Conservation (phyloP, 2,797 vertebrate genomes). For the Hybognathus amarus region DNA sequence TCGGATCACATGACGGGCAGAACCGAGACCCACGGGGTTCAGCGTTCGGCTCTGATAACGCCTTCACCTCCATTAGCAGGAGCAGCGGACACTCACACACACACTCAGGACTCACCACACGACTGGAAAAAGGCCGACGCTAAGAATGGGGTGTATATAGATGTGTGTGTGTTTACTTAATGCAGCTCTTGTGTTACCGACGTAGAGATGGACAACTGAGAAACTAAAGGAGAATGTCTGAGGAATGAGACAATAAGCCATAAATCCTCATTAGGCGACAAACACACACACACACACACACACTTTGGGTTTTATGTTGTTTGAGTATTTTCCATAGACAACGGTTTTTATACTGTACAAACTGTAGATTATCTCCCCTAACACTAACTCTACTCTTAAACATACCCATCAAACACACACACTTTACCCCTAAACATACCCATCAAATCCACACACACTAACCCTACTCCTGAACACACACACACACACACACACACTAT, state of each 20-base stretch:
- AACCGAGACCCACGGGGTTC: conserved; percentile 30
- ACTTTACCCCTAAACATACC: too few species aligned
- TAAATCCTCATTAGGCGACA: conserved; percentile 77
- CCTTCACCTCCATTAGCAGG: conserved; percentile 68
- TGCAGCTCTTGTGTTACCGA: conserved; percentile 60
- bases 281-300: conserved; percentile 29
- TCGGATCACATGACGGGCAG: conserved; percentile 11
- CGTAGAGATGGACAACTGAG: conserved; percentile 62
- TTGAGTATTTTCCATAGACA: too few species aligned
- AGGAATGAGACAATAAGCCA: conserved; percentile 73
- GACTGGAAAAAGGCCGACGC: conserved; percentile 69
- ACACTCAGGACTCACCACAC: conserved; percentile 67
- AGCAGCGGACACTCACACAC: conserved; percentile 35
- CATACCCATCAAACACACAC: too few species aligned
- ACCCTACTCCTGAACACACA: too few species aligned
- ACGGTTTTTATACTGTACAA: too few species aligned
- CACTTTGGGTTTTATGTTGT: too few species aligned
- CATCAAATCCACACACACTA: too few species aligned
- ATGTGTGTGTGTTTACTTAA: conserved; percentile 58
- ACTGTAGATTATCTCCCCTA: too few species aligned
- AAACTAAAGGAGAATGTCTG: conserved; percentile 55
- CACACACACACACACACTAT: too few species aligned
- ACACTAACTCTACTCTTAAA: too few species aligned
- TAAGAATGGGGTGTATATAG: conserved; percentile 64
- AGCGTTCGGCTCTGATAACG: conserved; percentile 59